phyloP scores from a whole-genome alignment of 2,113 vertebrate species.

The Psilopsiagon aurifrons region DNA sequence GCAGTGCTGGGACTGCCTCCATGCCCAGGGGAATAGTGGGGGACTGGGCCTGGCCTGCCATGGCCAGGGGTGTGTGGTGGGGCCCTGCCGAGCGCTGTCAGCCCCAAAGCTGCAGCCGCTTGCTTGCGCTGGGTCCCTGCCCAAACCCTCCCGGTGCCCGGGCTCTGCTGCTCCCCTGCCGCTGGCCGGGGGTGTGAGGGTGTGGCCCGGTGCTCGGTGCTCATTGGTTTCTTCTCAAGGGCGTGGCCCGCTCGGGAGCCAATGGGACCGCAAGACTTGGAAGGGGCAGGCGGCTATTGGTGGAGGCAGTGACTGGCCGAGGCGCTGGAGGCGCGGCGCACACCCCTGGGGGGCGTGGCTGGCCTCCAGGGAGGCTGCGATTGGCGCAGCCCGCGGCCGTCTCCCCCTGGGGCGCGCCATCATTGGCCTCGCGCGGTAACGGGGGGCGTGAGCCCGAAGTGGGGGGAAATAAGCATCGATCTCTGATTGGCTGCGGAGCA shows the following conservation, averaged over 20 bases:
- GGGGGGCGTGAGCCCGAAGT: background rate
- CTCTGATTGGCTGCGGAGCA: background rate
- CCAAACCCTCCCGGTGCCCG: rapidly evolving
- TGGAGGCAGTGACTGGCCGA: background rate
- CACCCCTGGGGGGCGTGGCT: background rate
- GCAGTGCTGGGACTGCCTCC: background rate
- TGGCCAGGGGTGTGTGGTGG: rapidly evolving
- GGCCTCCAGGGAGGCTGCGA: background rate
- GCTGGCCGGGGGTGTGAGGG: background rate
- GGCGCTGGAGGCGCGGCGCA: rapidly evolving
- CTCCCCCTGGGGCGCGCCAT: background rate
- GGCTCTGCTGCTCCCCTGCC: background rate
- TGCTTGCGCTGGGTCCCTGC: background rate
- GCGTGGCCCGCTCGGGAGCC: background rate
- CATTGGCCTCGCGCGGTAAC: background rate
- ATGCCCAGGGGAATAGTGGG: rapidly evolving
- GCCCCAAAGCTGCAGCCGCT: rapidly evolving
- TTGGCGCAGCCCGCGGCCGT: background rate
- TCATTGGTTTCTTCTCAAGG: background rate
- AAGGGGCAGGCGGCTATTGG: background rate
- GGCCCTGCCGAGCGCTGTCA: too few species aligned
- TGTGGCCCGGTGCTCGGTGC: background rate
- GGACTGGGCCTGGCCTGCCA: rapidly evolving
- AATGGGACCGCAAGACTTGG: background rate
- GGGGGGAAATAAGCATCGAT: rapidly evolving